Evolutionary conservation across 1,140 invertebrate species (phyloP), one percentile per base, ranked within the genome.

Genomic region (Berghia stephanieae): DNA sequence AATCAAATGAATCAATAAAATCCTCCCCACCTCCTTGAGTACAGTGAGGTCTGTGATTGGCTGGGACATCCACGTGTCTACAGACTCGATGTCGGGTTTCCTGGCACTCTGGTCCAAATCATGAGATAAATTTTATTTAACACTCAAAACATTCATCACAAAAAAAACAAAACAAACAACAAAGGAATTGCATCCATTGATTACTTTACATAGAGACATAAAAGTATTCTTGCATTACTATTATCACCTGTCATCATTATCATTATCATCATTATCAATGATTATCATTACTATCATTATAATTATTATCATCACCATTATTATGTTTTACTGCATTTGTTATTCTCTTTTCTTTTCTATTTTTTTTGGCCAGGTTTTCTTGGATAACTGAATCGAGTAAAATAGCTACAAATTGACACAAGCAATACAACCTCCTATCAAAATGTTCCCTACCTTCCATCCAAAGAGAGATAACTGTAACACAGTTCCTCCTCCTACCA

Each of bases 21-120:
- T n/a, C n/a, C n/a, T n/a, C n/a, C n/a, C n/a, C n/a, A n/a, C n/a
- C 82, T 85, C 89, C 71, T 93, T 87, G 13, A 96, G 86, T 5
- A 91, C 87, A 3, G 92, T 87, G 0, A 91, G 36, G 36, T 93
- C 91, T n/a, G 95, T 97, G 42, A 84, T 79, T 4, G 84, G 82
- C 8, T 81, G 77, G 2, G 80, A 27, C 80, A 85, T 85, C 83
- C 82, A 83, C 24, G n/a, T 36, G 21, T 57, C 66, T 6, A 36
- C 8, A 76, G 36, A 57, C 18, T 75, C 73, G 4, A 75, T 4
- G 60, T 76, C 67, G 1, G 42, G 13, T 46, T 67, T 49, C 49
- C 68, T 74, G 18, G 71, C 42, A 57, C 27, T 72, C 78, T 79
- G 18, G 18, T 60, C 44, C 38, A 75, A 66, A 75, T 43, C 24